Evolutionary conservation across 2,888 invertebrate species (phyloP).

Genomic region (Prosapia bicincta): DNA sequence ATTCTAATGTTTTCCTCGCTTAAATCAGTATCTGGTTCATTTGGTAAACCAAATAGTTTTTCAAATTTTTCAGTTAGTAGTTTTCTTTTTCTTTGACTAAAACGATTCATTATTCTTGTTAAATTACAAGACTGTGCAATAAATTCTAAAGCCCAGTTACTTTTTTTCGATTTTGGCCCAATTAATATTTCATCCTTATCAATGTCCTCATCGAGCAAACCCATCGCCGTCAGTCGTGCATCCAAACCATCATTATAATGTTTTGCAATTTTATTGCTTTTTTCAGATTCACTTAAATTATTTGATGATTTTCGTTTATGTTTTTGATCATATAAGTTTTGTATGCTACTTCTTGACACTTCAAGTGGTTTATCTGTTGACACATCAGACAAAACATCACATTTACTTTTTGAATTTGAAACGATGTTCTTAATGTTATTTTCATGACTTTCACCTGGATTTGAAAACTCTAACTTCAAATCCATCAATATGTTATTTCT

Average conservation of each 20-base stretch:
- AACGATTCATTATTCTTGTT: constrained; percentile 30
- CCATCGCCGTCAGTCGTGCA: constrained; percentile 17
- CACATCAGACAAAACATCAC: background rate
- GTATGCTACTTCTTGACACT: background rate
- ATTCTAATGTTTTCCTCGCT: constrained; percentile 31
- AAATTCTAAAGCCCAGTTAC: constrained; percentile 31
- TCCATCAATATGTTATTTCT: background rate
- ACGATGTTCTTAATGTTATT: background rate
- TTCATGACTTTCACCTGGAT: background rate
- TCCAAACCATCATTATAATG: background rate
- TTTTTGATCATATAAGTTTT: background rate
- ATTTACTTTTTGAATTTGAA: background rate
- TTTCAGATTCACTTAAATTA: background rate
- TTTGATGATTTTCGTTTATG: background rate
- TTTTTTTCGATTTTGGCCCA: constrained; percentile 4
- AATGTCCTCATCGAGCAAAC: constrained; percentile 19
- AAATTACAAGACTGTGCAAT: constrained; percentile 38
- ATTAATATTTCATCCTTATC: background rate
- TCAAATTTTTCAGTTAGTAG: constrained; percentile 34
- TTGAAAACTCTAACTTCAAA: background rate
- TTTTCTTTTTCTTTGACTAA: constrained; percentile 27
- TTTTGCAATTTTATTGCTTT: background rate
- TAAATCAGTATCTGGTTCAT: constrained; percentile 13
- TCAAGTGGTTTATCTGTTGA: background rate
- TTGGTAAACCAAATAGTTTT: constrained; percentile 34